Evolutionary conservation across 2,797 vertebrate species (phyloP), one percentile per base, ranked within the genome.

Genomic region (Chelidonichthys spinosus): DNA sequence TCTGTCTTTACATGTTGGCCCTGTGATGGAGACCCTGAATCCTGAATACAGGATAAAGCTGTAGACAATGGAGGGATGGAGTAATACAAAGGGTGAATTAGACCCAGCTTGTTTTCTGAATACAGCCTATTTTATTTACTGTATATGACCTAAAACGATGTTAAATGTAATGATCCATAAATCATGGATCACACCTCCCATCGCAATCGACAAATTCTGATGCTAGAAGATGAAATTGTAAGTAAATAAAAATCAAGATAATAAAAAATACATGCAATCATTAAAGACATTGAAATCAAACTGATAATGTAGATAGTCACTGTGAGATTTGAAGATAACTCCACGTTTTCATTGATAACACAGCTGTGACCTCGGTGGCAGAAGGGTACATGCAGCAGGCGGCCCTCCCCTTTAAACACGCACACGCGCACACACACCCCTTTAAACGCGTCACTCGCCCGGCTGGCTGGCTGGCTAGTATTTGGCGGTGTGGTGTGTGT

Each of bases 361-460:
- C 35, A 62, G 42, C 32, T 44, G 0, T 89, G 90, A 85, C 87
- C 87, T 79, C 76, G 4, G 79, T 25, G 55, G 74, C 62, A 69
- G 70, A 7, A 64, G 69, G 56, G 75, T 47, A 72, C 74, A 39
- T 44, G 79, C 68, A 40, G 72, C 72, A 49, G 33, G 49, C 66
- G 25, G 69, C 69, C 91, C 92, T 90, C 90, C 92, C 94, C 94
- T 94, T 95, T 92, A 92, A 93, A 87, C 78, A 71, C 69, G 65
- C 91, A 85, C 83, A 33, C 92, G 5, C 90, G 76, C 63, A 74
- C 82, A 76, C 93, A 90, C 90, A 66, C 93, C 94, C 93, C 94
- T 93, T 94, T 93, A 93, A 93, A 81, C 71, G 84, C 92, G 92
- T 92, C 92, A 92, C 87, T 76, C 76, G 76, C 76, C 85, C 79